A percentile compares a stretch with the other conserved stretches of the same genome.
Evolutionary conservation across 2,888 invertebrate genomes (phyloP).

Genomic region (Drymonia ruficornis): DNA sequence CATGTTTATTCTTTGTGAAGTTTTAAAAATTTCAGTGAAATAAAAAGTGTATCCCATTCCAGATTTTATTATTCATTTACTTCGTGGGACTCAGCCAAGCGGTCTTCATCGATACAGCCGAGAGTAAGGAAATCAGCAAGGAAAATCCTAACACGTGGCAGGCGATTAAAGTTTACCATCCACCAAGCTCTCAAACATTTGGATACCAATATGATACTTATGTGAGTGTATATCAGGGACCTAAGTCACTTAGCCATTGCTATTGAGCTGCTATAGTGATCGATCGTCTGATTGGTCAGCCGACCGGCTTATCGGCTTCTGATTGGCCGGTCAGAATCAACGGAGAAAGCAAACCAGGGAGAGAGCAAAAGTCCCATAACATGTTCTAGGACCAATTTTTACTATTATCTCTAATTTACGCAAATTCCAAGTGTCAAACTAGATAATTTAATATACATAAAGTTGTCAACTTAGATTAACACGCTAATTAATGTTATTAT

Average conservation of each 20-base stretch:
- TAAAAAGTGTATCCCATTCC: slow-evolving; percentile 12
- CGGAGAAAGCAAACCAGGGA: too few species aligned
- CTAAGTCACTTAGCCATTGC: neutral
- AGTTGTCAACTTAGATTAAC: too few species aligned
- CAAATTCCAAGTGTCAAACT: neutral
- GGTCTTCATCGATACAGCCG: slow-evolving; percentile 58
- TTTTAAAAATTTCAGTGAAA: neutral
- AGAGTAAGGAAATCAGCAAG: slow-evolving; percentile 29
- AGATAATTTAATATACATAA: neutral
- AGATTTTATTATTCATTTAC: slow-evolving; percentile 62
- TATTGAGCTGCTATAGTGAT: neutral
- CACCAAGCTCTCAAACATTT: slow-evolving; percentile 50
- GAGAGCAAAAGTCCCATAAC: too few species aligned
- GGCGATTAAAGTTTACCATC: slow-evolving; percentile 62
- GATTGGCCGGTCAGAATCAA: too few species aligned
- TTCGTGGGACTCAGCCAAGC: slow-evolving; percentile 56
- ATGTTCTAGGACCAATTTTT: too few species aligned
- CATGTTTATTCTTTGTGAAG: too few species aligned
- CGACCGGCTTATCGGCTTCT: too few species aligned
- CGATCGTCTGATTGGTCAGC: too few species aligned
- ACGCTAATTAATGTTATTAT: too few species aligned
- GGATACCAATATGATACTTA: slow-evolving; percentile 60
- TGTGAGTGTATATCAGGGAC: slow-evolving; percentile 56
- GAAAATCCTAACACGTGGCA: slow-evolving; percentile 59
- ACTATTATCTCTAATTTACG: too few species aligned